Evolutionary conservation across 2,113 vertebrate species (phyloP).

Genomic region (Alectura lathami): DNA sequence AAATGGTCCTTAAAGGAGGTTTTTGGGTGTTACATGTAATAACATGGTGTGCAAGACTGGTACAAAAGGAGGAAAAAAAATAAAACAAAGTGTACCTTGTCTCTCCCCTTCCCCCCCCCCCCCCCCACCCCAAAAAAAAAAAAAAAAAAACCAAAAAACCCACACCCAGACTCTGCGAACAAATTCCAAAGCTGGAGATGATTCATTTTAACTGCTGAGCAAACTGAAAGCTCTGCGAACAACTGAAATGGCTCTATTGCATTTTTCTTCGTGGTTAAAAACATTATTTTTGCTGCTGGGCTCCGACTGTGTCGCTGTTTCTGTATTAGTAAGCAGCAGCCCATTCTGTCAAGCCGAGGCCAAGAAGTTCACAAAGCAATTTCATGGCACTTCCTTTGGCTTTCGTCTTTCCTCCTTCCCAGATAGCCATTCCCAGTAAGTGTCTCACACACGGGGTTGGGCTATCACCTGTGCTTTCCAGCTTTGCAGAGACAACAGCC

Average conservation of each 20-base stretch:
- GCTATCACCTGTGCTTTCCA: not conserved
- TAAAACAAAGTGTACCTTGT: not conserved
- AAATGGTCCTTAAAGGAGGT: not conserved
- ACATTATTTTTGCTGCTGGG: fast-evolving
- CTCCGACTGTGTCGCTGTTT: not conserved
- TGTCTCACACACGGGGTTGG: fast-evolving
- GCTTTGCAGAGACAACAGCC: not conserved
- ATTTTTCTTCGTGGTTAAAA: not conserved
- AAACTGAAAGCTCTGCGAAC: not conserved
- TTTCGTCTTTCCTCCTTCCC: not conserved
- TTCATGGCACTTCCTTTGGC: not conserved
- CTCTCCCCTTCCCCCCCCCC: too few relatives aligned
- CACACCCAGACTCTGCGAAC: not conserved
- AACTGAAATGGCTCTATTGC: not conserved
- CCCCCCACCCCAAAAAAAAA: too few relatives aligned
- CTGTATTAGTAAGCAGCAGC: not conserved
- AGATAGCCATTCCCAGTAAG: not conserved
- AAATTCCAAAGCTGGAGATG: not conserved
- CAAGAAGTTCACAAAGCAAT: not conserved
- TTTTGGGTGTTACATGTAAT: not conserved
- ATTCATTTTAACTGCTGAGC: not conserved
- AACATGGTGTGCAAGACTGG: not conserved
- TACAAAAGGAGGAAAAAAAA: not conserved
- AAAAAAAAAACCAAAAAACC: too few relatives aligned
- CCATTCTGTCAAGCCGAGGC: not conserved